Evolutionary conservation across 1,140 invertebrate genomes (phyloP), one percentile per base, ranked within the genome.

Genomic region (Calliopsis andreniformis): DNA sequence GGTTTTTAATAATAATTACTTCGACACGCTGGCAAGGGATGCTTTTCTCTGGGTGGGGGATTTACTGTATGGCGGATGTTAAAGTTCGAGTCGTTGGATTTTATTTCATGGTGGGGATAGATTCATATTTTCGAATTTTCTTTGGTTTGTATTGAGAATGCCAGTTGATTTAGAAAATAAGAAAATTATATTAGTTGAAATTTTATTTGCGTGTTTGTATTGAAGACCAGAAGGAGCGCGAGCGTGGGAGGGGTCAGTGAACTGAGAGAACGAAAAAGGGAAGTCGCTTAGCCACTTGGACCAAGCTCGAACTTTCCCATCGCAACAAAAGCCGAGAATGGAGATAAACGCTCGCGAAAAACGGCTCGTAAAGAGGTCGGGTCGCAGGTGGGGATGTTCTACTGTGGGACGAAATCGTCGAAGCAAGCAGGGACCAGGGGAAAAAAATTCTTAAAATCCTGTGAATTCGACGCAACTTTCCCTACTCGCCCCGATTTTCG

Each of bases 1-100:
- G 89, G 89, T 87, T 88, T 89, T 86, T 88, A 87, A 90, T 89
- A 87, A 83, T 83, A 85, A 89, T 89, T 88, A 87, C 78, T 82
- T 76, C 80, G 80, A 86, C 82, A 87, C 35, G 59, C 51, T n/a
- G 53, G 56, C 73, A 23, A n/a, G n/a, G 16, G 32, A 70, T 14
- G n/a, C 35, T 66, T 55, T 0, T 7, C 1, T 7, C n/a, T 2
- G 2, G 8, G 5, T 2, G 32, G 39, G 42, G 71, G 35, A 23
- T 59, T 59, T 25, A 7, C 42, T 16, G 28, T 2, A 39, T 32
- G 35, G 67, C 53, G 42, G 18, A 12, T 3, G 18, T 14, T 30
- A 1, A 4, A 18, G 25, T 49, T 32, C n/a, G 14, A 64, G n/a
- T n/a, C 10, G 3, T 16, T 28, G 23, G 3, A n/a, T n/a, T n/a